Evolutionary conservation across 92 coral and sea anemone genomes (phyloP).

Genomic region (Ricordea florida): DNA sequence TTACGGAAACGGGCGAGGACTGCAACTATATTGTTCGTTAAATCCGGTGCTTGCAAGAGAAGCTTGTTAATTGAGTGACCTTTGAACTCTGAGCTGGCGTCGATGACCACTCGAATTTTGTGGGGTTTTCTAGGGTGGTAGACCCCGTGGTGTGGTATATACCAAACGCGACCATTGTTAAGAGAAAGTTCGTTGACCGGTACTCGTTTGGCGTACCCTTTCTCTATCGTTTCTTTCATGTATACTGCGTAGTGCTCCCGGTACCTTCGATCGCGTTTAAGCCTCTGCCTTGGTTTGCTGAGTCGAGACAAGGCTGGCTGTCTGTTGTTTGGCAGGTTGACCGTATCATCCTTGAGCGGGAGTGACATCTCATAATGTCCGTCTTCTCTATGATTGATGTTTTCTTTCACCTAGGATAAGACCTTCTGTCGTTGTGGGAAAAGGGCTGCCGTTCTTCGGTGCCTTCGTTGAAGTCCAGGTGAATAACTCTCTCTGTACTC

Average conservation of each 20-base stretch:
- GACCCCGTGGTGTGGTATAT: no score
- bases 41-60: constrained; percentile 6
- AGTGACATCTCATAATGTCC: constrained; percentile 43
- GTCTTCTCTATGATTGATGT: constrained; percentile 23
- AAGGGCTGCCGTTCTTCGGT: constrained; percentile 1
- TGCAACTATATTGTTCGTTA: constrained; percentile 10
- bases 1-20: constrained; percentile 6
- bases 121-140: neutral
- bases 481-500: constrained; percentile 1
- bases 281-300: neutral
- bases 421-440: constrained; percentile 17
- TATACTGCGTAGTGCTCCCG: constrained; percentile 12
- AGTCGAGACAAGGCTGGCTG: neutral
- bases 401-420: neutral
- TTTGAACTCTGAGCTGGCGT: constrained; percentile 9
- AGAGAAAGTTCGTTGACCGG: neutral
- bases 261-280: constrained; percentile 1
- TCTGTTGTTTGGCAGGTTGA: constrained; percentile 13
- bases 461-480: constrained; percentile 23
- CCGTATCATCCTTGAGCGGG: constrained; percentile 1
- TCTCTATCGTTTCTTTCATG: constrained; percentile 6
- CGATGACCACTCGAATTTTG: constrained; percentile 8
- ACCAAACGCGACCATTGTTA: no score
- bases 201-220: neutral
- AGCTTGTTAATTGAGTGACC: constrained; percentile 14